These are phyloP conservation scores for Caenorhabditis parvicauda DNA, from an alignment of 2,888 invertebrate species.

Conservation along the genomic window DNA sequence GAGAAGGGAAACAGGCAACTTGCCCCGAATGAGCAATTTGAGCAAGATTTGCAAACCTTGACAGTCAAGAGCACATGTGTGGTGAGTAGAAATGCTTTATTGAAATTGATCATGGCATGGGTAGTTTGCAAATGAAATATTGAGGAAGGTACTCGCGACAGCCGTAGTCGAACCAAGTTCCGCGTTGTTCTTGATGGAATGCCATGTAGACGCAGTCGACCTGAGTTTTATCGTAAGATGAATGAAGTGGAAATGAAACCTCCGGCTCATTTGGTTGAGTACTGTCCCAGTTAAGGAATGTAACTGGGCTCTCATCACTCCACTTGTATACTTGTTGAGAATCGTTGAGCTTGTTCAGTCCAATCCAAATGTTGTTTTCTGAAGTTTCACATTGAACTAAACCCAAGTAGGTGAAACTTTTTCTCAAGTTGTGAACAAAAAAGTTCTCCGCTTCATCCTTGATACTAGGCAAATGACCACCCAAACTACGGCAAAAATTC, in stretches of 20 bases:
- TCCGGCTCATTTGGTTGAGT: constrained; percentile 57
- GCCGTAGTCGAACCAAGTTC: constrained; percentile 60
- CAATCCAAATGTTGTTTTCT: constrained; percentile 61
- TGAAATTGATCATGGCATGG: constrained; percentile 25
- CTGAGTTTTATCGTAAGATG: constrained; percentile 15
- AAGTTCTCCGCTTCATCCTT: constrained; percentile 53
- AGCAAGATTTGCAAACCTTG: constrained; percentile 50
- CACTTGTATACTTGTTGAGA: constrained; percentile 50
- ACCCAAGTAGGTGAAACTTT: constrained; percentile 28
- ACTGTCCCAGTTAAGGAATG: constrained; percentile 56
- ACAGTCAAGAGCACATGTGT: constrained; percentile 47
- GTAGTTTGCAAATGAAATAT: constrained; percentile 55
- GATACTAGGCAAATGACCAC: constrained; percentile 53
- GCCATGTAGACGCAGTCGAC: constrained; percentile 60
- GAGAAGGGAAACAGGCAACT: constrained; percentile 30
- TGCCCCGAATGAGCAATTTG: constrained; percentile 45
- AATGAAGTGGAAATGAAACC: background rate
- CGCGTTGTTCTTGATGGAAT: constrained; percentile 55
- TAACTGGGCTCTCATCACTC: constrained; percentile 45
- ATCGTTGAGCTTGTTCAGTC: constrained; percentile 53
- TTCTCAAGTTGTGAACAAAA: constrained; percentile 52
- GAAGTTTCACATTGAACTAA: background rate
- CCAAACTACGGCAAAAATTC: constrained; percentile 56
- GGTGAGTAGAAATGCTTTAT: constrained; percentile 11
- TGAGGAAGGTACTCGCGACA: constrained; percentile 54